A percentile compares a stretch with the other conserved stretches of the same genome.
phyloP scores from a whole-genome alignment of 2,113 vertebrate genomes.

The Naja naja region DNA sequence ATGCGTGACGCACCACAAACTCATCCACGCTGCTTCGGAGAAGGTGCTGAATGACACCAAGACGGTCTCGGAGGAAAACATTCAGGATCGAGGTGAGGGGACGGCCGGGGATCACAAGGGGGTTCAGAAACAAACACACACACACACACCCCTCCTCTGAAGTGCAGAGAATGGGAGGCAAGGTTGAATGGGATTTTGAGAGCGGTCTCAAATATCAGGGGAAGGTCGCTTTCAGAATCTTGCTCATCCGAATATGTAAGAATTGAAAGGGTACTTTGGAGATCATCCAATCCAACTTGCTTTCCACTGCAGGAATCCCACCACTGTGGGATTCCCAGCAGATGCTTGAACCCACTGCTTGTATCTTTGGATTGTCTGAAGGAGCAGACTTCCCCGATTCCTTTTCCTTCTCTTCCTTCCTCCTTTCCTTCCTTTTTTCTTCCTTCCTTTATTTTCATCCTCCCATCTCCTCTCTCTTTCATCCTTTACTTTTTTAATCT shows the following conservation, averaged over 20 bases:
- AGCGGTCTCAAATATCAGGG: not conserved
- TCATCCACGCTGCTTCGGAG: slow-evolving; percentile 90
- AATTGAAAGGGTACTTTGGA: not conserved
- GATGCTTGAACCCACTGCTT: too few species aligned
- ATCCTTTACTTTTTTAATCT: too few species aligned
- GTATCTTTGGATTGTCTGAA: too few species aligned
- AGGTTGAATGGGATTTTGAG: not conserved
- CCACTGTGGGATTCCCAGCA: not conserved
- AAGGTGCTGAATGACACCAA: slow-evolving; percentile 88
- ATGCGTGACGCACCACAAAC: slow-evolving; percentile 88
- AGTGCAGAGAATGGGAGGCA: not conserved
- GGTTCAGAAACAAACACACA: too few species aligned
- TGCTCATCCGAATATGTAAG: not conserved
- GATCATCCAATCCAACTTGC: too few species aligned
- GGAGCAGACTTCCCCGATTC: too few species aligned
- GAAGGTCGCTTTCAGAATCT: not conserved
- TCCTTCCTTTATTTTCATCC: too few species aligned
- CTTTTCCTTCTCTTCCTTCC: too few species aligned
- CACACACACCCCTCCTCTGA: too few species aligned
- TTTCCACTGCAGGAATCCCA: not conserved
- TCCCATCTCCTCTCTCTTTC: too few species aligned
- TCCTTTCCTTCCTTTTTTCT: too few species aligned
- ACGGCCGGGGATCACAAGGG: too few species aligned
- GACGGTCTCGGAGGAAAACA: slow-evolving; percentile 87
- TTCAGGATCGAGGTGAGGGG: slow-evolving; percentile 87